Conservation (phyloP, 2,113 vertebrate genomes). For the Sardina pilchardus region DNA sequence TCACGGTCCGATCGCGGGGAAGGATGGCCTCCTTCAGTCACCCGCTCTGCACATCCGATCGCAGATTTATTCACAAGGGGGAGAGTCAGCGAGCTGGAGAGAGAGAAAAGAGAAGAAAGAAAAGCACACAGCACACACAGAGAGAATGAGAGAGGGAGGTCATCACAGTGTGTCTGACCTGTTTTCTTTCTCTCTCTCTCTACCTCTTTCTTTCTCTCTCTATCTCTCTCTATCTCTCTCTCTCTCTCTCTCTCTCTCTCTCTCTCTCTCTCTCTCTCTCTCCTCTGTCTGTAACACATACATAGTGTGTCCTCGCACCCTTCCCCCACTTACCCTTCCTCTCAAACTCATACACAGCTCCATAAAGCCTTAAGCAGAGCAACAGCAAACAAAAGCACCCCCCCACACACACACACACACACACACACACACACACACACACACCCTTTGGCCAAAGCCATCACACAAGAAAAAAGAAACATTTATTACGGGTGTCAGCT, state of each 20-base stretch:
- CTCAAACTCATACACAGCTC: neutral
- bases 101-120: neutral
- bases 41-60: neutral
- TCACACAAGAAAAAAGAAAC: constrained; percentile 47
- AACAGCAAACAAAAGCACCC: constrained; percentile 40
- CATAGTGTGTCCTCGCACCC: constrained; percentile 51
- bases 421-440: no score
- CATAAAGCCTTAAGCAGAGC: constrained; percentile 39
- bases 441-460: constrained; percentile 42
- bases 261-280: neutral
- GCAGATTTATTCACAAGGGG: neutral
- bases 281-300: neutral
- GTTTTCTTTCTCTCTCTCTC: neutral
- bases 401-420: no score
- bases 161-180: neutral
- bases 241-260: neutral
- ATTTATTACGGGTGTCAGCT: constrained; percentile 25
- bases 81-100: neutral
- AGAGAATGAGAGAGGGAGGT: neutral
- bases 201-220: neutral
- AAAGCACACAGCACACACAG: neutral
- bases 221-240: neutral
- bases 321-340: constrained; percentile 11
- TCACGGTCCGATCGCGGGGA: neutral
- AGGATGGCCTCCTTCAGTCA: constrained; percentile 28